Evolutionary conservation across 2,113 vertebrate species (phyloP), one percentile per base, ranked within the genome.

Genomic region (Poicephalus meyeri): DNA sequence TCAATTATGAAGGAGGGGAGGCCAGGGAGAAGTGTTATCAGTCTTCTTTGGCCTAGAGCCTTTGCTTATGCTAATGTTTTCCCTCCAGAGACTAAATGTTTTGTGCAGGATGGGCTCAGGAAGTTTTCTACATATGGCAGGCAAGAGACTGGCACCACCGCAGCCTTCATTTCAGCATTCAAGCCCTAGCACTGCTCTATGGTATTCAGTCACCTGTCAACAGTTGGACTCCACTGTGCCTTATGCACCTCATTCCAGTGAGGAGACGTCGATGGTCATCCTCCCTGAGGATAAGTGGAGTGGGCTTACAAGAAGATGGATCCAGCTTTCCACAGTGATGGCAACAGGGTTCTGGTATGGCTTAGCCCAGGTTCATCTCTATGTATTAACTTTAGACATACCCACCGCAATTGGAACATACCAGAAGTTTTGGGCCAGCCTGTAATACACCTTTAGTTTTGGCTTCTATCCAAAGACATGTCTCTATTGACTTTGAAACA

Each of bases 1-100:
- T 97, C 97, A 97, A 97, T 97, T 97, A 94, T 11, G 70, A 95
- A 86, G 73, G 69, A 89, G 73, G n/a, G 18, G 61, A 91, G 69
- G 91, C 24, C 35, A 74, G 17, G 61, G 28, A 65, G 73, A 94
- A 85, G 37, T 2, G 2, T 88, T 96, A 88, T 65, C 81, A 72
- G 25, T 94, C 89, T 83, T 95, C 47, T 49, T 80, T 60, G 58
- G 71, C 58, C 55, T 76, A 78, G 10, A 90, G 10, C 39, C 31
- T 87, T 86, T 93, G 69, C 55, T 91, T 78, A 55, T n/a, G 33
- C 31, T 85, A 85, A 92, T 26, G 24, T 82, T 89, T 90, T 93
- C 49, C 73, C n/a, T 50, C 17, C 6, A 20, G 61, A 84, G 61
- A 46, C 21, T 20, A 70, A 60, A 58, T 1, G 8, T 46, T 73